Evolutionary conservation across 1,140 invertebrate genomes (phyloP), one percentile per base, ranked within the genome.

Genomic region (Drosophila malerkotliana): DNA sequence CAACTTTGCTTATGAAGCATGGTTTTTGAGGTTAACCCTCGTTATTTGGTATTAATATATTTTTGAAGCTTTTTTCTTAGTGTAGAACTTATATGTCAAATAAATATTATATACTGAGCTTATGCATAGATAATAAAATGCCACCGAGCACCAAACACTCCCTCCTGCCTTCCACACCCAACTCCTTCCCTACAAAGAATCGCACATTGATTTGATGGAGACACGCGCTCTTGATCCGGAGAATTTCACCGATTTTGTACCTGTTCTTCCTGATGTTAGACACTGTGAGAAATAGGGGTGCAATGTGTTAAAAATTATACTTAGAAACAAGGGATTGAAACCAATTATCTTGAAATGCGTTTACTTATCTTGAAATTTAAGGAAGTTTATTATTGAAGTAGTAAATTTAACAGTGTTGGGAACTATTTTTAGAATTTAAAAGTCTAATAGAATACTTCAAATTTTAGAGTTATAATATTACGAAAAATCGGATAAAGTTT

Each of bases 71-170:
- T 47, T 44, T 64, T 14, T 21, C 34, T 26, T 24, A 44, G 66
- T 75, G 37, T 15, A 15, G n/a, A 34, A 41, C 26, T 7, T 21
- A 64, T 9, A 21, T 64, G 63, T 63, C 18, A 34, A 52, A 63
- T 62, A 45, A 63, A 63, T 62, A 51, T 51, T 32, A 44, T 44
- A 44, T 62, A 26, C 45, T 21, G 9, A 72, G 77, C 69, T 63
- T 74, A 73, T 68, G 68, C 44, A 68, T 49, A 74, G 76, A 79
- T 79, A 79, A 79, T 73, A 59, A 44, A 14, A 69, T 68, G 41
- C 41, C 30, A 54, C 15, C 24, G 30, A 54, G 28, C 30, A 49
- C 62, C 12, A 1, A 52, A 8, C 8, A 28, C 26, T 28, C 28
- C 24, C n/a, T 5, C 26, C 24, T 9, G 6, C 30, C 21, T 3